Evolutionary conservation across 2,797 vertebrate species (phyloP).

Genomic region (Hippoglossus hippoglossus): DNA sequence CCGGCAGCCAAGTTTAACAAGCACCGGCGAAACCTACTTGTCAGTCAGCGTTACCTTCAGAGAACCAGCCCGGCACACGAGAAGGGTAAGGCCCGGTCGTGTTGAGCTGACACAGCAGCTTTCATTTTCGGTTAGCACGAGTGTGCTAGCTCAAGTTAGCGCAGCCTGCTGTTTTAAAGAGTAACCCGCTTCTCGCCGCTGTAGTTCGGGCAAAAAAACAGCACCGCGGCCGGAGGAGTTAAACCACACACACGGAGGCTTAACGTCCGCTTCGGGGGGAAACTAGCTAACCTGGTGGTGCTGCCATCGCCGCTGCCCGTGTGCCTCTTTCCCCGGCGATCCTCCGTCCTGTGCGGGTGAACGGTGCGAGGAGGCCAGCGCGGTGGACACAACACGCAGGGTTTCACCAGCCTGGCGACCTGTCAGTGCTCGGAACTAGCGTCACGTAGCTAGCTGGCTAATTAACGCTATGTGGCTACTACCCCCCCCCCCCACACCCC

Average conservation of each 20-base stretch:
- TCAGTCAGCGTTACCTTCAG: constrained; percentile 15
- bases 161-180: constrained; percentile 28
- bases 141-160: constrained; percentile 73
- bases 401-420: constrained; percentile 47
- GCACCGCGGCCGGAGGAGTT: neutral
- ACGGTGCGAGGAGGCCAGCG: constrained; percentile 67
- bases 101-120: constrained; percentile 75
- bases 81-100: constrained; percentile 45
- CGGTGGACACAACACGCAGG: constrained; percentile 67
- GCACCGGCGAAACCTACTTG: neutral
- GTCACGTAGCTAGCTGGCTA: constrained; percentile 50
- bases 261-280: neutral
- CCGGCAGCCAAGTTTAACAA: constrained; percentile 28
- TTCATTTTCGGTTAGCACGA: constrained; percentile 78
- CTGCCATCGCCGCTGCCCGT: constrained; percentile 66
- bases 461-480: constrained; percentile 14
- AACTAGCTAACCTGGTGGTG: constrained; percentile 68
- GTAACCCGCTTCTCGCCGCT: constrained; percentile 30
- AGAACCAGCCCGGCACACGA: neutral
- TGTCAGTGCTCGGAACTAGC: constrained; percentile 61
- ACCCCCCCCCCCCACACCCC: no score
- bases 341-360: constrained; percentile 63
- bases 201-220: neutral
- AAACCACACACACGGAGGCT: neutral
- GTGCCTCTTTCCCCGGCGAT: constrained; percentile 48